Conservation (phyloP, 2,888 invertebrate genomes). For the Tuberolachnus salignus region DNA sequence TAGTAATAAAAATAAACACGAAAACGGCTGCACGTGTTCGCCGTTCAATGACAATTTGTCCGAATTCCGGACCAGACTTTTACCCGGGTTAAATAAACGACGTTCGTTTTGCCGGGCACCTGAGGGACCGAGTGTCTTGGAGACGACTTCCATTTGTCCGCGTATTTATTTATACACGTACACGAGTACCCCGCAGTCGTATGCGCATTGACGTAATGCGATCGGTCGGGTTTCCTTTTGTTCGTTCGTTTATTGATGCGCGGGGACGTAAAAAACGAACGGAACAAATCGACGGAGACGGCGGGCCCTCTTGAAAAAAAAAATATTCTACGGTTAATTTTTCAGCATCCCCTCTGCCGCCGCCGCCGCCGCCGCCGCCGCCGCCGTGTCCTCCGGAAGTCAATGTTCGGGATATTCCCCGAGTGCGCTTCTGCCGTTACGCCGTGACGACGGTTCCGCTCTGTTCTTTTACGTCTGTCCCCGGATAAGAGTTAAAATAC, state of each 20-base stretch:
- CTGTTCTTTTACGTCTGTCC: too few relatives aligned
- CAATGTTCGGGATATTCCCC: neutral
- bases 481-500: too few relatives aligned
- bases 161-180: neutral
- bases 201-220: neutral
- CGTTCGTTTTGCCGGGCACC: neutral
- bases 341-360: constrained; percentile 28
- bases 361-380: neutral
- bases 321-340: constrained; percentile 35
- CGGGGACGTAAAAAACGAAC: constrained; percentile 1
- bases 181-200: neutral
- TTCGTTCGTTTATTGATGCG: constrained; percentile 29
- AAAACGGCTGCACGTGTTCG: constrained; percentile 46
- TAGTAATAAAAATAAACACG: neutral
- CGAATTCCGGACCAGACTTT: neutral
- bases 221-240: constrained; percentile 8
- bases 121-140: constrained; percentile 21
- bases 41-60: constrained; percentile 23
- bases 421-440: neutral
- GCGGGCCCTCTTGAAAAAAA: neutral
- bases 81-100: neutral
- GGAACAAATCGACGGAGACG: constrained; percentile 18
- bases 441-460: neutral
- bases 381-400: constrained; percentile 8
- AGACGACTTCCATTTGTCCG: constrained; percentile 16